Evolutionary conservation across 2,888 invertebrate genomes (phyloP).

Genomic region (Lumbricus terrestris): DNA sequence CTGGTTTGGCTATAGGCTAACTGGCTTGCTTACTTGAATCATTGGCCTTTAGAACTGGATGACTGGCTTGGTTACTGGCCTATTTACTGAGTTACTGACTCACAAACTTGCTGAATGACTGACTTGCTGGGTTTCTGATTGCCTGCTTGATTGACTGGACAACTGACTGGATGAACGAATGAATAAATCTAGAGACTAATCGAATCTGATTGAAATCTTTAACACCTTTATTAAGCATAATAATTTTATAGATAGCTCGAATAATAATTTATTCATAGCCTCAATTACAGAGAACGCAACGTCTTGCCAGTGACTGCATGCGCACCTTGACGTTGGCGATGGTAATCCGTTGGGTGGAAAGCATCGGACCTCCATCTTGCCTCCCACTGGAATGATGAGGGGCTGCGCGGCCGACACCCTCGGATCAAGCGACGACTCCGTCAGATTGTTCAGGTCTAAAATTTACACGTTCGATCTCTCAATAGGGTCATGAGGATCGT

Average conservation of each 20-base stretch:
- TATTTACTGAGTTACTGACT: too few species aligned
- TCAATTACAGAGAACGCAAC: not conserved
- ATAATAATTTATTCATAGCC: not conserved
- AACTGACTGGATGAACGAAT: not conserved
- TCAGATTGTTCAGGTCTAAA: not conserved
- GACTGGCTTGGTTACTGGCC: too few species aligned
- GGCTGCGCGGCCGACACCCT: not conserved
- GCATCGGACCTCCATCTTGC: not conserved
- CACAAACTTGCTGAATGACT: too few species aligned
- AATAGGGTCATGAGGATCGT: not conserved
- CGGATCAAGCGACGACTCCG: not conserved
- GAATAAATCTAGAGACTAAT: too few species aligned
- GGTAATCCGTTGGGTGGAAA: not conserved
- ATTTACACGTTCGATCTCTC: not conserved
- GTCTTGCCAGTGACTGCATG: not conserved
- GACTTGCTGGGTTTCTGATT: too few species aligned
- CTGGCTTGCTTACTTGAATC: too few species aligned
- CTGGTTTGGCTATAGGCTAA: not conserved
- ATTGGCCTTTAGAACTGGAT: too few species aligned
- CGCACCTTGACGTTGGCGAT: not conserved
- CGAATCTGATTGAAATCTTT: too few species aligned
- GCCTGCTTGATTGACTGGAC: too few species aligned
- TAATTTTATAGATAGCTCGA: too few species aligned
- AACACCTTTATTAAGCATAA: too few species aligned
- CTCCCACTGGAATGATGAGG: not conserved